These are phyloP conservation scores for Phrixothrix hirtus DNA, from an alignment of 2,888 invertebrate genomes.

Conservation along the genomic window DNA sequence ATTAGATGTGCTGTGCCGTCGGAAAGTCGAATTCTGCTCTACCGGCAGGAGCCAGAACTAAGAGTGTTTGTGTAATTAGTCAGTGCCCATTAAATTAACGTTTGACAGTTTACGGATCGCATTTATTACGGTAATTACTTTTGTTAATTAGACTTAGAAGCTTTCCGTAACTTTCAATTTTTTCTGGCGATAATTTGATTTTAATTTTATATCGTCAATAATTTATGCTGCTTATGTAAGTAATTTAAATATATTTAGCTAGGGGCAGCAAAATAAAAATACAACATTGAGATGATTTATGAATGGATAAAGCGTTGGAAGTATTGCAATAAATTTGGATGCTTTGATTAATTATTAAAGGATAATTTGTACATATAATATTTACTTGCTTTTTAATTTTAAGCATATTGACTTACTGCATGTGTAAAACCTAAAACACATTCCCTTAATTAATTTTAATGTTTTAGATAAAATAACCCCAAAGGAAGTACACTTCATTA, in stretches of 20 bases:
- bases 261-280: too few relatives aligned
- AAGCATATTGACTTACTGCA: too few relatives aligned
- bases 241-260: background rate
- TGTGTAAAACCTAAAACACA: too few relatives aligned
- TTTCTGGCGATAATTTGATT: background rate
- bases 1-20: slow-evolving; percentile 49
- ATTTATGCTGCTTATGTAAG: slow-evolving; percentile 1
- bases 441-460: too few relatives aligned
- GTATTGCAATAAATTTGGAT: too few relatives aligned
- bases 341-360: too few relatives aligned
- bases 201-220: background rate
- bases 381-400: too few relatives aligned
- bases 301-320: too few relatives aligned
- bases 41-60: slow-evolving; percentile 37
- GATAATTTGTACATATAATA: too few relatives aligned
- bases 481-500: too few relatives aligned
- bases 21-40: slow-evolving; percentile 43
- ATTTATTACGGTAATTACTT: slow-evolving; percentile 35
- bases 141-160: slow-evolving; percentile 27
- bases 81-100: slow-evolving; percentile 29
- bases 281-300: too few relatives aligned
- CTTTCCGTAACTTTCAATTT: slow-evolving; percentile 9
- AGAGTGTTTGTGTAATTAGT: slow-evolving; percentile 35
- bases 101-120: slow-evolving; percentile 34
- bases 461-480: too few relatives aligned